phyloP scores from a whole-genome alignment of 2,888 invertebrate species.

The Schizotus pectinicornis region DNA sequence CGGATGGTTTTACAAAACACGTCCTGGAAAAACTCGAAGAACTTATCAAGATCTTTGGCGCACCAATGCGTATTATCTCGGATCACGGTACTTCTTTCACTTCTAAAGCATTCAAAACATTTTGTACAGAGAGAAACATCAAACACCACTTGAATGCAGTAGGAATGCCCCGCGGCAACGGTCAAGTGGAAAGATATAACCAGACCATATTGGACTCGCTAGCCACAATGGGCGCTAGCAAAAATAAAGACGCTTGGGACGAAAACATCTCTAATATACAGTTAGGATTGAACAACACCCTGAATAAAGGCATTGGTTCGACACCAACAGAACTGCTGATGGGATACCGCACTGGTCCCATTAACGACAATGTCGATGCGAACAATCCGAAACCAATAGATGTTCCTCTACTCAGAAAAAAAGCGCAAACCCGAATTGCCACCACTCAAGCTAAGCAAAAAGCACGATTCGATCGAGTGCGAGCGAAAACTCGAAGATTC shows the following conservation, averaged over 20 bases:
- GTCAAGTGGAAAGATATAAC: constrained; percentile 44
- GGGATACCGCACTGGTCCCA: no score
- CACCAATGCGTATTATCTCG: constrained; percentile 45
- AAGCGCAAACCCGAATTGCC: no score
- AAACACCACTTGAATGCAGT: constrained; percentile 33
- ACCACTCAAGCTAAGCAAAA: no score
- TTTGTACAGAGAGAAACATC: constrained; percentile 30
- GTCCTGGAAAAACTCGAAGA: constrained; percentile 42
- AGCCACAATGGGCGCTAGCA: constrained; percentile 35
- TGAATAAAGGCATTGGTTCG: neutral
- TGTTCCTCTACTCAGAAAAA: no score
- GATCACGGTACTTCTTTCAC: constrained; percentile 47
- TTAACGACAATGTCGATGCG: no score
- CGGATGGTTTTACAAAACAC: constrained; percentile 51
- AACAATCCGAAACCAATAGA: no score
- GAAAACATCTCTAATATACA: constrained; percentile 31
- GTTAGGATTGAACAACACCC: constrained; percentile 37
- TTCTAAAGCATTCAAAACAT: constrained; percentile 45
- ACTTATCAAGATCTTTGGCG: constrained; percentile 44
- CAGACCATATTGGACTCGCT: constrained; percentile 31
- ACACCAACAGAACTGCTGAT: no score
- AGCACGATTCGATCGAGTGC: no score
- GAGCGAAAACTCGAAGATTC: no score
- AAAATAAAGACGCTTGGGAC: constrained; percentile 39
- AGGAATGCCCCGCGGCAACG: constrained; percentile 44